Evolutionary conservation across 2,888 invertebrate species (phyloP), one percentile per base, ranked within the genome.

Genomic region (Drosophila barbarae): DNA sequence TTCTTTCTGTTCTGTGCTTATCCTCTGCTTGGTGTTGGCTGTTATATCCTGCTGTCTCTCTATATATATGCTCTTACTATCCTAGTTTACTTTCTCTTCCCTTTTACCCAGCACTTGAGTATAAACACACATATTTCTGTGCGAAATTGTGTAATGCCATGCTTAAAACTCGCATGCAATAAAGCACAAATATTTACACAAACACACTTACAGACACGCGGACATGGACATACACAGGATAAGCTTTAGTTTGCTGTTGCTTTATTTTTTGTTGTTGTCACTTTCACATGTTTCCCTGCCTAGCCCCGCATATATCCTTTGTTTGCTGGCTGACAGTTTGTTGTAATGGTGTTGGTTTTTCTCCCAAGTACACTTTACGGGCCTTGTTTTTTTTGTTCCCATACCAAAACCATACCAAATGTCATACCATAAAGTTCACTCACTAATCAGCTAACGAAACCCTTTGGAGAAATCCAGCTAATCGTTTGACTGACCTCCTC

Each of bases 331-430:
- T 61, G 53, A 59, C 69, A 67, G 72, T 85, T 76, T 76, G 60
- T 66, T 80, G 55, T 71, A 74, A 83, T 83, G 81, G 79, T 79
- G 77, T 74, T 83, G 84, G 85, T 71, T 72, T 60, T 60, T 36
- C 28, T 18, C 21, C 39, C 49, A 39, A 49, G 47, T 28, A n/a
- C 44, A 12, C 51, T 18, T 32, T 23, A 28, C 57, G 8, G 12
- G 39, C 21, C 42, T 34, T 41, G 23, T 23, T 50, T 30, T 50
- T 30, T 12, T 26, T 26, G 7, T 9, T 34, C 15, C 10, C 12
- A n/a, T 15, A 1, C 38, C 10, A 21, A 12, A 34, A 12, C 13
- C 39, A 39, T 39, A 21, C n/a, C 49, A 36, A 46, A 46, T 46
- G 30, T 30, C 46, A 46, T 18, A 46, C 46, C 46, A 30, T 30